Percentiles rank a stretch among this genome's conserved stretches.
Evolutionary conservation across 2,113 vertebrate genomes (phyloP).

Genomic region (Collichthys lucidus): DNA sequence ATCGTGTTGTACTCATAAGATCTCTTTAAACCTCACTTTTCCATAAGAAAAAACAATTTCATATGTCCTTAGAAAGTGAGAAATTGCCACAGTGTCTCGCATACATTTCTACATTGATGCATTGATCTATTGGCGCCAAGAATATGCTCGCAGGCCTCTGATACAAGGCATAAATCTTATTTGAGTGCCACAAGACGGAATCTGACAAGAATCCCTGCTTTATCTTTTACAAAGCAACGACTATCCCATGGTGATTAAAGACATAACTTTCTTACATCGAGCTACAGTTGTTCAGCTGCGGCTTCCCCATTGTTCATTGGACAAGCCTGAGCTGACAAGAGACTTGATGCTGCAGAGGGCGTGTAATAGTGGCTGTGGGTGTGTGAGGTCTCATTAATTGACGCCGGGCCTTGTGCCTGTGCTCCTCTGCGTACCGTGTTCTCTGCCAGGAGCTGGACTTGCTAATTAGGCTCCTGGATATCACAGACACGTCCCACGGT

Average conservation of each 20-base stretch:
- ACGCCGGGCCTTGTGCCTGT: slow-evolving; percentile 71
- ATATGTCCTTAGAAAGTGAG: slow-evolving; percentile 40
- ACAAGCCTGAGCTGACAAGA: slow-evolving; percentile 62
- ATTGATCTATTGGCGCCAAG: slow-evolving; percentile 46
- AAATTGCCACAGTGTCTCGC: slow-evolving; percentile 36
- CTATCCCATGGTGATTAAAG: slow-evolving; percentile 59
- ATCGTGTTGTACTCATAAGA: slow-evolving; percentile 31
- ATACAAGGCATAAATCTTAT: slow-evolving; percentile 57
- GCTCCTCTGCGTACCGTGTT: slow-evolving; percentile 75
- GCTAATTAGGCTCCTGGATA: slow-evolving; percentile 85
- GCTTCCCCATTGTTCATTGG: slow-evolving; percentile 40
- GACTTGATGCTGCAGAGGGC: slow-evolving; percentile 69
- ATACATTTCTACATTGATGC: slow-evolving; percentile 37
- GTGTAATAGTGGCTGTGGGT: slow-evolving; percentile 73
- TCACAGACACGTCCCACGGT: slow-evolving; percentile 81
- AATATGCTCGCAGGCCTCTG: slow-evolving; percentile 42
- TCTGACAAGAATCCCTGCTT: slow-evolving; percentile 43
- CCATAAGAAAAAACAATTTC: slow-evolving; percentile 37
- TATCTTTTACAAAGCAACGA: slow-evolving; percentile 48
- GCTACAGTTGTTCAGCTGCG: slow-evolving; percentile 60
- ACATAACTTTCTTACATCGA: slow-evolving; percentile 57
- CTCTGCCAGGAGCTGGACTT: slow-evolving; percentile 79
- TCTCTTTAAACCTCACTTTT: slow-evolving; percentile 38
- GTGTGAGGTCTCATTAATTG: slow-evolving; percentile 84
- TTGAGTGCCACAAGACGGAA: slow-evolving; percentile 48